A percentile compares a stretch with the other conserved stretches of the same genome.
Conservation (phyloP, 2,888 invertebrate species). For the Microdon myrmicae region DNA sequence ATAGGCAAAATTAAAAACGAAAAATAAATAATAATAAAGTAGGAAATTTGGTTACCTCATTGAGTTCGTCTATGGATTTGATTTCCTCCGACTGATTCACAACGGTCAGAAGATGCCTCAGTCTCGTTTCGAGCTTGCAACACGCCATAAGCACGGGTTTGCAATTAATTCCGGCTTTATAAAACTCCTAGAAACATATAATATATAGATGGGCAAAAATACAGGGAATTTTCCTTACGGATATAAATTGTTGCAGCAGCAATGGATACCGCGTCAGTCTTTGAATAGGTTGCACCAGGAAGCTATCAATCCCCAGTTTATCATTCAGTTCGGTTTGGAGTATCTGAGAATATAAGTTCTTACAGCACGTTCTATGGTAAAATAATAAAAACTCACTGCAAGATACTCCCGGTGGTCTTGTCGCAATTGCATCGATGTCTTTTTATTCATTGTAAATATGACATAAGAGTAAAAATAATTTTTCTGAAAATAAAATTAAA, state of each 20-base stretch:
- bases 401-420: constrained; percentile 63
- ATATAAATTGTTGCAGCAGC: constrained; percentile 64
- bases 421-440: constrained; percentile 63
- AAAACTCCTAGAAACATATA: constrained; percentile 59
- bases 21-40: not conserved
- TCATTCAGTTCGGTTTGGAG: constrained; percentile 64
- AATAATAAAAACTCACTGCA: constrained; percentile 54
- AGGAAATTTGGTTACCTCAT: constrained; percentile 57
- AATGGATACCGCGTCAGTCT: constrained; percentile 66
- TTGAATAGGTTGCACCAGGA: constrained; percentile 67
- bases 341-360: no score
- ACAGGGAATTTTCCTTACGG: constrained; percentile 55
- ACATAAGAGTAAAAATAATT: constrained; percentile 65
- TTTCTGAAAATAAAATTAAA: constrained; percentile 57
- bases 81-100: constrained; percentile 66
- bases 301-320: constrained; percentile 66
- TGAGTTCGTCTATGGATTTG: constrained; percentile 62
- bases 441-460: constrained; percentile 66
- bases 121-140: constrained; percentile 64
- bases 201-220: not conserved
- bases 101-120: constrained; percentile 63
- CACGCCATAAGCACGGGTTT: constrained; percentile 63
- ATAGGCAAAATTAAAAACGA: not conserved
- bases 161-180: constrained; percentile 63
- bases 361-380: no score